phyloP scores from a whole-genome alignment of 2,888 invertebrate species.

The Crossocerus cetratus region DNA sequence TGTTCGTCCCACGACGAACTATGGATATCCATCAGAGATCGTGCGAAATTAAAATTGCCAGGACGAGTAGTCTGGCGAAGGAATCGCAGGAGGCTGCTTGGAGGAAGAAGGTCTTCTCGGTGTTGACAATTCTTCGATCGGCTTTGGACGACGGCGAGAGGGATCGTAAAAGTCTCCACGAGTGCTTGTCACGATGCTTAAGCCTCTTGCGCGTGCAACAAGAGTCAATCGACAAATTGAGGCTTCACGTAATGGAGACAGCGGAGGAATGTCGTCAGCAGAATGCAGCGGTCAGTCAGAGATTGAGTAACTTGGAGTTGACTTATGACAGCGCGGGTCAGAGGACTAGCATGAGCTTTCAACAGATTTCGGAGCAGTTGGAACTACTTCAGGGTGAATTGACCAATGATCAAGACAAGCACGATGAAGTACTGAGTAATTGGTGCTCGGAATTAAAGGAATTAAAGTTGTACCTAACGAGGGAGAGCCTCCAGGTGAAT shows the following conservation, averaged over 20 bases:
- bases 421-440: constrained; percentile 33
- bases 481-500: constrained; percentile 73
- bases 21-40: constrained; percentile 80
- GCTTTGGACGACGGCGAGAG: constrained; percentile 58
- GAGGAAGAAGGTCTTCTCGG: constrained; percentile 64
- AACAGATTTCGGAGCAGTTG: constrained; percentile 54
- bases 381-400: constrained; percentile 50
- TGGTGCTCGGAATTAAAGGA: constrained; percentile 66
- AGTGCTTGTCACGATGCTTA: constrained; percentile 49
- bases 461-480: constrained; percentile 70
- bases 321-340: constrained; percentile 51
- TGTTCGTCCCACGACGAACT: constrained; percentile 83
- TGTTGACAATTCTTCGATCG: constrained; percentile 59
- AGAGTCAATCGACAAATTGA: constrained; percentile 54
- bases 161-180: constrained; percentile 57
- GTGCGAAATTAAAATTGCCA: constrained; percentile 49
- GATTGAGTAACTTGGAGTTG: constrained; percentile 55
- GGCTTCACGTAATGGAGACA: constrained; percentile 50
- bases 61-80: constrained; percentile 21
- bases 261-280: constrained; percentile 39
- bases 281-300: constrained; percentile 29
- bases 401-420: constrained; percentile 39
- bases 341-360: constrained; percentile 50
- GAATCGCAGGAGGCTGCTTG: constrained; percentile 63
- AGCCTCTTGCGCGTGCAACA: constrained; percentile 51